Evolutionary conservation across 2,797 vertebrate species (phyloP).

Genomic region (Dryobates pubescens): DNA sequence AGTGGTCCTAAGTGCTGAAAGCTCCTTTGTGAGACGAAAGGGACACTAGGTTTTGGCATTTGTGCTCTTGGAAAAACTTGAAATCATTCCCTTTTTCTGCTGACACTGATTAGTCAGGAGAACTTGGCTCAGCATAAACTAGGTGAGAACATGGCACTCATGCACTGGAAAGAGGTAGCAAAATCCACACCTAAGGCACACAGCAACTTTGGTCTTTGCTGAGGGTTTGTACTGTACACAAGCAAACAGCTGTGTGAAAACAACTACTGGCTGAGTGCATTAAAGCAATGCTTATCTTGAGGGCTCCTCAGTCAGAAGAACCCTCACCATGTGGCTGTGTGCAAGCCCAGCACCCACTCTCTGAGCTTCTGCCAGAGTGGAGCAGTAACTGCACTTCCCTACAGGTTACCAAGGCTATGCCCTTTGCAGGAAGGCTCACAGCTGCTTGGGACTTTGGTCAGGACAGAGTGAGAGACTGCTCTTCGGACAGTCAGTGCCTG

Average conservation of each 20-base stretch:
- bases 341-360: neutral
- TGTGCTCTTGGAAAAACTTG: neutral
- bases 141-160: neutral
- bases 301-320: neutral
- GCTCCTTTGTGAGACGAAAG: neutral
- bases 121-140: neutral
- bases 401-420: neutral
- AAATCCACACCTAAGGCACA: neutral
- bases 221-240: neutral
- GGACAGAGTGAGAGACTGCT: neutral
- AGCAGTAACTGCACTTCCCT: neutral
- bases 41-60: neutral
- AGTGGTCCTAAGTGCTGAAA: neutral
- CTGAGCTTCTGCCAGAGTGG: neutral
- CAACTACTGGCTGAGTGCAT: accelerated
- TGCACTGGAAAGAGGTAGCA: neutral
- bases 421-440: neutral
- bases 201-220: neutral
- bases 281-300: neutral
- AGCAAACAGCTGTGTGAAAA: neutral
- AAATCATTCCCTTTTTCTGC: neutral
- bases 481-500: accelerated
- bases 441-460: neutral
- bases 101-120: neutral
- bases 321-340: no score